These are phyloP conservation scores for Rousettus madagascariensis DNA, from an alignment of 2,797 vertebrate species.

Conservation along the genomic window DNA sequence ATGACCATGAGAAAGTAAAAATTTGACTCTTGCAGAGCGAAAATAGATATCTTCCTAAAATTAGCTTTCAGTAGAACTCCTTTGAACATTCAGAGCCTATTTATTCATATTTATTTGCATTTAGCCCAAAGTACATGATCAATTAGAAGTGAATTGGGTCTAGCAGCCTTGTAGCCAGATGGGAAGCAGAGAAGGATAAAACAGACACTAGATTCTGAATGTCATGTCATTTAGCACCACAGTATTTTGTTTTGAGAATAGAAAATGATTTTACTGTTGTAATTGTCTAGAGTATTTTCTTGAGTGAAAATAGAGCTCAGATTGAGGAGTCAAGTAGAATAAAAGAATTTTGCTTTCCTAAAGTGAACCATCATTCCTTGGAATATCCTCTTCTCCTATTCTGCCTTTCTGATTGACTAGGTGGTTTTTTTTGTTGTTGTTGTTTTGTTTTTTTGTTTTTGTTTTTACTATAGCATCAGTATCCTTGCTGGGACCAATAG, in stretches of 20 bases:
- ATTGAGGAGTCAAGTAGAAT: constrained; percentile 8
- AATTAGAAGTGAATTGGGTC: constrained; percentile 51
- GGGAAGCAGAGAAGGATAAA: constrained; percentile 50
- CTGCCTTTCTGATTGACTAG: neutral
- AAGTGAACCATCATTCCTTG: neutral
- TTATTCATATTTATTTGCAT: constrained; percentile 57
- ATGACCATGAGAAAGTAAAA: constrained; percentile 1
- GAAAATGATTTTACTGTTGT: constrained; percentile 35
- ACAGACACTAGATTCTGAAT: neutral
- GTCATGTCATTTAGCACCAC: constrained; percentile 12
- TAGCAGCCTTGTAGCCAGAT: neutral
- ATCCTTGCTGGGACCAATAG: neutral
- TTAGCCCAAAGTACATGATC: constrained; percentile 33
- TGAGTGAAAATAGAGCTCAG: neutral
- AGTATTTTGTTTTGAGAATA: constrained; percentile 45
- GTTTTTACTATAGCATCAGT: neutral
- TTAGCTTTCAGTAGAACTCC: neutral
- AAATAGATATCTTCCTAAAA: neutral
- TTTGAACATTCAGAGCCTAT: neutral
- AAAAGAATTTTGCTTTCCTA: constrained; percentile 51
- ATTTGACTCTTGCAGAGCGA: neutral
- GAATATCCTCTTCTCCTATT: neutral
- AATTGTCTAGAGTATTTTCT: constrained; percentile 60
- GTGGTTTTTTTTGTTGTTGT: neutral
- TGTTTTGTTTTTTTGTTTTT: no score